A percentile compares a stretch with the other conserved stretches of the same genome.
Evolutionary conservation across 1,140 invertebrate species (phyloP).

Genomic region (Anastrepha ludens): DNA sequence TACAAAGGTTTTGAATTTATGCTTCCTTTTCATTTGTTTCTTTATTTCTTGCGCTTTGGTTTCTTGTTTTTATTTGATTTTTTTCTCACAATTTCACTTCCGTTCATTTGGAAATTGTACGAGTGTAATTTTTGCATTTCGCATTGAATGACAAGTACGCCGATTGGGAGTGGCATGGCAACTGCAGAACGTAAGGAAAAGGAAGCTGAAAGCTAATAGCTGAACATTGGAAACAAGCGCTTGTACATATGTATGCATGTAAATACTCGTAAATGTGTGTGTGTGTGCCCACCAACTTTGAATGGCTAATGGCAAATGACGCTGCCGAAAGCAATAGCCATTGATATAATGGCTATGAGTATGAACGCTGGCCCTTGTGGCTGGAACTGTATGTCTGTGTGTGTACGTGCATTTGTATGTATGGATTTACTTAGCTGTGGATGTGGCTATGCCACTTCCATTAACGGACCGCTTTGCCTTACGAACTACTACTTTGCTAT

Average conservation of each 20-base stretch:
- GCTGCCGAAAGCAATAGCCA: conserved; percentile 5
- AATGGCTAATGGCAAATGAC: conserved; percentile 39
- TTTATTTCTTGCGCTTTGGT: neutral
- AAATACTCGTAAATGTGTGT: neutral
- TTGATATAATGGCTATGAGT: neutral
- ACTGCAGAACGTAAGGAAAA: neutral
- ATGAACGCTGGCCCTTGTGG: neutral
- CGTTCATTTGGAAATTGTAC: conserved; percentile 46
- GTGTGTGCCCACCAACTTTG: neutral
- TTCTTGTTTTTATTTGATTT: conserved; percentile 23
- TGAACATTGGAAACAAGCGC: neutral
- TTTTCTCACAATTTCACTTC: conserved; percentile 45
- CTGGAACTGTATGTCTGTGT: neutral
- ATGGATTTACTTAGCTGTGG: neutral
- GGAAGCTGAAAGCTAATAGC: neutral
- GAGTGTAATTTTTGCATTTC: conserved; percentile 41
- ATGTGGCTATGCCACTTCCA: neutral
- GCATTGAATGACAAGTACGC: conserved; percentile 49
- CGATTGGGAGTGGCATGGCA: conserved; percentile 24
- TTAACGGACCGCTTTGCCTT: conserved; percentile 12
- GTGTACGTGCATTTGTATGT: neutral
- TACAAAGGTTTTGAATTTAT: conserved; percentile 25
- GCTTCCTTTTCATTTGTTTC: conserved; percentile 34
- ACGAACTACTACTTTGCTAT: neutral
- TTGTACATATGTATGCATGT: neutral